Evolutionary conservation across 2,888 invertebrate genomes (phyloP).

Genomic region (Melolontha melolontha): DNA sequence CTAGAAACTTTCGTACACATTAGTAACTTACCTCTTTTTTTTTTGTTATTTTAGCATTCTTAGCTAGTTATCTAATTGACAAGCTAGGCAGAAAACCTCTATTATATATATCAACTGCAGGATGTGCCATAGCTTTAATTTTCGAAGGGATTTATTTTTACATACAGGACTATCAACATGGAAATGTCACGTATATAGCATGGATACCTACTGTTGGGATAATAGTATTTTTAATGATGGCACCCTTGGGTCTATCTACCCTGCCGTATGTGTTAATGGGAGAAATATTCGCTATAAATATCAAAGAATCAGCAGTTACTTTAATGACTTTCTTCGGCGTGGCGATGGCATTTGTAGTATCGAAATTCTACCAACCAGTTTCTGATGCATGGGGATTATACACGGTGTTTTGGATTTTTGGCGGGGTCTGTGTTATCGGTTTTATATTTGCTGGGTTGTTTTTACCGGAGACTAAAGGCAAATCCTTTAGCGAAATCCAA

Average conservation of each 20-base stretch:
- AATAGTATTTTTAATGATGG: slow-evolving; percentile 70
- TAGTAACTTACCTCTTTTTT: neutral
- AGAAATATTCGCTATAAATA: slow-evolving; percentile 74
- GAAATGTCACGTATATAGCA: slow-evolving; percentile 61
- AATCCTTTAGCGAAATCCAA: slow-evolving; percentile 72
- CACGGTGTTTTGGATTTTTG: slow-evolving; percentile 72
- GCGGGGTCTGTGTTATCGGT: slow-evolving; percentile 68
- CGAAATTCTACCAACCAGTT: slow-evolving; percentile 71
- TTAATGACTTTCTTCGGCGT: slow-evolving; percentile 71
- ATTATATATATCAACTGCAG: slow-evolving; percentile 68
- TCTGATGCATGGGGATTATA: slow-evolving; percentile 70
- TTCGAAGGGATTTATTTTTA: slow-evolving; percentile 69
- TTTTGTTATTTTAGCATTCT: slow-evolving; percentile 35
- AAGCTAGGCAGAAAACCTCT: slow-evolving; percentile 69
- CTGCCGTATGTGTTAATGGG: slow-evolving; percentile 74
- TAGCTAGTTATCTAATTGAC: slow-evolving; percentile 66
- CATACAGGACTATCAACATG: slow-evolving; percentile 63
- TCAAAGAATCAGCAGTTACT: slow-evolving; percentile 73
- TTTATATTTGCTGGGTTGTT: slow-evolving; percentile 69
- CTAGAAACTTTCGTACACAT: slow-evolving; percentile 2
- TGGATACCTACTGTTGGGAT: slow-evolving; percentile 70
- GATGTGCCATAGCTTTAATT: slow-evolving; percentile 68
- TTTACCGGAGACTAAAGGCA: slow-evolving; percentile 75
- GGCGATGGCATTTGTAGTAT: slow-evolving; percentile 70
- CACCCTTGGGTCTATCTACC: slow-evolving; percentile 72